Conservation (phyloP, 2,113 vertebrate species). For the Grammomys surdaster region DNA sequence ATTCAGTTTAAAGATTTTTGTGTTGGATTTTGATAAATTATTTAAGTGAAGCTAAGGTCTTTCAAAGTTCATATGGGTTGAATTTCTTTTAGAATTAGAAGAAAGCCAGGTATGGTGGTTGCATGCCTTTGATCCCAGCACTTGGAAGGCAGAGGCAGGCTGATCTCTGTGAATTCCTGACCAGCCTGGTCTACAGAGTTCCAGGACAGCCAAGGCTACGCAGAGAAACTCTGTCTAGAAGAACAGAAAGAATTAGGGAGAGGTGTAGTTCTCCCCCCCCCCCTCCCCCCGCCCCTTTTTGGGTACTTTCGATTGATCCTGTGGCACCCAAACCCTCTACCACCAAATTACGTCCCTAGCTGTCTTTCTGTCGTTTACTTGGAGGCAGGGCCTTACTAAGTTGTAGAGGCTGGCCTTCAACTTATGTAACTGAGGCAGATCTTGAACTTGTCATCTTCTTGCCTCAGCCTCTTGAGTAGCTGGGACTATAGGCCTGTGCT, state of each 20-base stretch:
- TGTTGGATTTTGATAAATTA: slow-evolving; percentile 20
- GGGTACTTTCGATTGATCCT: neutral
- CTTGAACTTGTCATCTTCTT: neutral
- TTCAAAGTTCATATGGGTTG: neutral
- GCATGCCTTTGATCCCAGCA: neutral
- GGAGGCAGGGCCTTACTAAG: neutral
- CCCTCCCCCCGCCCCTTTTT: no score
- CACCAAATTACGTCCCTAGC: neutral
- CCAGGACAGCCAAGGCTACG: neutral
- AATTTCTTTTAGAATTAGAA: slow-evolving; percentile 7
- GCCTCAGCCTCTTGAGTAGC: neutral
- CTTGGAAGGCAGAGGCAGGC: no score
- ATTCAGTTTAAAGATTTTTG: neutral
- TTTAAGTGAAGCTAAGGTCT: slow-evolving; percentile 60
- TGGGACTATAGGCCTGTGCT: neutral
- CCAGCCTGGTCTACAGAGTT: no score
- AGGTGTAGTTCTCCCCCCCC: neutral
- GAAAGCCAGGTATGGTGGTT: neutral
- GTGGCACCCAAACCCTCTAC: neutral
- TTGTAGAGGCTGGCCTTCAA: neutral
- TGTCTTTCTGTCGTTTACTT: neutral
- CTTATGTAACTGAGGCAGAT: neutral
- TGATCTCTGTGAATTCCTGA: no score
- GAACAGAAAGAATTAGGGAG: neutral
- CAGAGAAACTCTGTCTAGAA: neutral